A percentile compares a stretch with the other conserved stretches of the same genome.
phyloP scores from a whole-genome alignment of 2,888 invertebrate genomes.

The Amphiduros pacificus region DNA sequence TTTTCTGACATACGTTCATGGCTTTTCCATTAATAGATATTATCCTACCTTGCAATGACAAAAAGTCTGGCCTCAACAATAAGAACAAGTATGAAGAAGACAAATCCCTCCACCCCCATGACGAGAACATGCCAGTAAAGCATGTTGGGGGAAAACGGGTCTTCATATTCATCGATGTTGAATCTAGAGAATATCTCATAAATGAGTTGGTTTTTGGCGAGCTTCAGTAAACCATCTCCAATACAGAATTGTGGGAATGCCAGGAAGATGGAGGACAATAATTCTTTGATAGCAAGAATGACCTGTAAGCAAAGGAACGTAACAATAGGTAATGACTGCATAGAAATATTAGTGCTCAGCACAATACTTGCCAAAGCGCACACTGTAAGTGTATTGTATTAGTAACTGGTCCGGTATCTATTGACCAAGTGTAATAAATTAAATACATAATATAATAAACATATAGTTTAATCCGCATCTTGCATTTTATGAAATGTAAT shows the following conservation, averaged over 20 bases:
- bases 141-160: conserved; percentile 53
- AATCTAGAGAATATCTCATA: conserved; percentile 53
- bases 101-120: conserved; percentile 48
- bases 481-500: no score
- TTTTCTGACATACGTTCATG: no score
- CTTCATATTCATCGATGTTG: conserved; percentile 50
- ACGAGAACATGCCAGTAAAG: conserved; percentile 52
- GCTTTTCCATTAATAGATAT: no score
- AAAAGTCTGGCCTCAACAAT: conserved; percentile 39
- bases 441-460: no score
- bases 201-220: conserved; percentile 55
- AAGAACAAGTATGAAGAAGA: conserved; percentile 53
- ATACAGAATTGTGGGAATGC: conserved; percentile 57
- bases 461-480: no score
- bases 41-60: conserved; percentile 6
- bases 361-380: no score
- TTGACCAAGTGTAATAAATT: no score
- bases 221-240: conserved; percentile 53
- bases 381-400: no score
- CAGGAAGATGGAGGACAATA: conserved; percentile 36
- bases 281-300: neutral
- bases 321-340: no score
- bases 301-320: conserved; percentile 8
- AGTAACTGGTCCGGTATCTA: no score
- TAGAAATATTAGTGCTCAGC: no score